phyloP scores from a whole-genome alignment of 2,113 vertebrate genomes.

The Microtus montanus region DNA sequence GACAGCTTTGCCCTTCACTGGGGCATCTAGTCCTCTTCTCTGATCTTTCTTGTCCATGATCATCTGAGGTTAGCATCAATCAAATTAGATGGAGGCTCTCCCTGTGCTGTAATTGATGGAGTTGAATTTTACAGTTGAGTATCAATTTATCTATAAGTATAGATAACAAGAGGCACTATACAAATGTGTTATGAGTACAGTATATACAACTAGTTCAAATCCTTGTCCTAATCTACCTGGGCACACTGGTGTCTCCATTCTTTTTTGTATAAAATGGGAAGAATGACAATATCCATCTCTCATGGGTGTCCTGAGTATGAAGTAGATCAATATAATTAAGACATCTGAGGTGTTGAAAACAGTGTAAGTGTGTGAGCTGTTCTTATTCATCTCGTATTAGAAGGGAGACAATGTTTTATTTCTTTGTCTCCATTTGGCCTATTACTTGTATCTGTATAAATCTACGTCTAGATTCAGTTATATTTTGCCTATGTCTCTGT shows the following conservation, averaged over 20 bases:
- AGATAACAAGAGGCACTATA: not conserved
- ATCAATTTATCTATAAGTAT: not conserved
- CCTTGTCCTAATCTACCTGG: not conserved
- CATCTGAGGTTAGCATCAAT: not conserved
- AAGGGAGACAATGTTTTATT: not conserved
- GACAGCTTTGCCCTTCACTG: slow-evolving; percentile 12
- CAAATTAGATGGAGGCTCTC: not conserved
- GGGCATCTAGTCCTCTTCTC: slow-evolving; percentile 15
- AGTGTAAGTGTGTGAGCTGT: not conserved
- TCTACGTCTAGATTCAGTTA: not conserved
- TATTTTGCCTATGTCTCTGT: not conserved
- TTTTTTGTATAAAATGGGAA: not conserved
- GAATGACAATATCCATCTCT: not conserved
- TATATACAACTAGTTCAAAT: not conserved
- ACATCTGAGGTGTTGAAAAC: not conserved
- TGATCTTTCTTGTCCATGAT: not conserved
- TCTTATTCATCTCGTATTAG: not conserved
- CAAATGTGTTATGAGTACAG: not conserved
- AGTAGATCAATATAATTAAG: not conserved
- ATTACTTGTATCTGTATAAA: not conserved
- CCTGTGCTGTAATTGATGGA: not conserved
- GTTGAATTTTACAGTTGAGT: slow-evolving; percentile 5
- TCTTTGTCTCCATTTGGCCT: not conserved
- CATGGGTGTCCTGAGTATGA: not conserved
- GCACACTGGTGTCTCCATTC: not conserved